These are phyloP conservation scores for Gallinago jamesoni DNA, from an alignment of 2,113 vertebrate genomes.

Conservation along the genomic window DNA sequence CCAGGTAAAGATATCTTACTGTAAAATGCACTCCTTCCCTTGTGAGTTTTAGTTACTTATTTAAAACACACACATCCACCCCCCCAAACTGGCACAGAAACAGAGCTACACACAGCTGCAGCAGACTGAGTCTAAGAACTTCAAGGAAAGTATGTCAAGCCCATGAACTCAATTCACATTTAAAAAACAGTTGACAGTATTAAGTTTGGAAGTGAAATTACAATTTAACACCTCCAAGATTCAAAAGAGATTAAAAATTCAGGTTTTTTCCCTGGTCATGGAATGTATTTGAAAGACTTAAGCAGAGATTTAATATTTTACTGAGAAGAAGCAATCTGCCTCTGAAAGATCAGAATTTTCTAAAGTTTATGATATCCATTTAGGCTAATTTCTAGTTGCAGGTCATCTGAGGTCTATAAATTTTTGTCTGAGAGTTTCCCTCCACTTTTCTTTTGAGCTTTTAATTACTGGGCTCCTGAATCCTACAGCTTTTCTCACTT, in stretches of 20 bases:
- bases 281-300: neutral
- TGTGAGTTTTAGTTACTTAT: neutral
- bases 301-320: neutral
- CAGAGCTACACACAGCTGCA: neutral
- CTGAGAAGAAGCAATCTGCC: neutral
- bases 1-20: neutral
- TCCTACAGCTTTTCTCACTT: neutral
- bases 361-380: neutral
- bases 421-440: neutral
- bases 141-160: neutral
- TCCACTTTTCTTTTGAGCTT: neutral
- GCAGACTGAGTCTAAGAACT: neutral
- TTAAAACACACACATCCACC: neutral
- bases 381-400: neutral
- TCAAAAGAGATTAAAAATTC: neutral
- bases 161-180: neutral
- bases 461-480: neutral
- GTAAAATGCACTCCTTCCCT: neutral
- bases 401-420: neutral
- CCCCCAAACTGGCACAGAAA: neutral
- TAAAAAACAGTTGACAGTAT: neutral
- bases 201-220: neutral
- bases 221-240: neutral
- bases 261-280: neutral
- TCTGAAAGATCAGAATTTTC: neutral